Percentiles rank a stretch among this genome's conserved stretches.
These are phyloP conservation scores for Phyllostomus discolor DNA, from an alignment of 2,113 vertebrate genomes.

Conservation along the genomic window DNA sequence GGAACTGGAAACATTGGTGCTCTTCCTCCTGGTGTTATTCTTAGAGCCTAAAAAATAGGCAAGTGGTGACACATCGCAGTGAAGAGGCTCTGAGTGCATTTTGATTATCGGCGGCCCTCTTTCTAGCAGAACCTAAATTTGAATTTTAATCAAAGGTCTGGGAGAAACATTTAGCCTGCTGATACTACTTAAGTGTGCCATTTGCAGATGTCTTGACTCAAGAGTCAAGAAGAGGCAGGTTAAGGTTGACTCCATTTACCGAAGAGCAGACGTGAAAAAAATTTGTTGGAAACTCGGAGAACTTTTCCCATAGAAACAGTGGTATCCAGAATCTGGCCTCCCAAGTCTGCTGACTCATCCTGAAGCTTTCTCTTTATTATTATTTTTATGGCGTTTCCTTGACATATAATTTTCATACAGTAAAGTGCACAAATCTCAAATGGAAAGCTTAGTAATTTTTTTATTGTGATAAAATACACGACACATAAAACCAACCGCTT, in stretches of 20 bases:
- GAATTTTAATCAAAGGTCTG: not conserved
- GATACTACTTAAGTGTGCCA: not conserved
- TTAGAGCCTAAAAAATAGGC: slow-evolving; percentile 42
- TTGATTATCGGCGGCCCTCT: not conserved
- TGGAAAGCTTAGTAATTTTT: not conserved
- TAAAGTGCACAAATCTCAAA: not conserved
- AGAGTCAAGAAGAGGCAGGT: not conserved
- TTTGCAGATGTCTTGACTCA: not conserved
- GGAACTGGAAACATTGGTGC: slow-evolving; percentile 47
- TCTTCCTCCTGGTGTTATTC: slow-evolving; percentile 35
- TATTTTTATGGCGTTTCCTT: not conserved
- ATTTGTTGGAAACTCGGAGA: not conserved
- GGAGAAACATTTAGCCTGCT: not conserved
- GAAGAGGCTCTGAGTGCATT: not conserved
- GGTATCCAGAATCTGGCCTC: not conserved
- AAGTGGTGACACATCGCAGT: not conserved
- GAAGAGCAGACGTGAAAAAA: not conserved
- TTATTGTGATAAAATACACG: not conserved
- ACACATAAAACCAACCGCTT: not conserved
- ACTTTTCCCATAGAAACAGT: not conserved
- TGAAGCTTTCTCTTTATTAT: not conserved
- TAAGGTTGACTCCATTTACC: not conserved
- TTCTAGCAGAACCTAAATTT: not conserved
- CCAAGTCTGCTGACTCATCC: not conserved
- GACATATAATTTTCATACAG: not conserved